Percentiles rank a stretch among this genome's conserved stretches.
These are phyloP conservation scores for Volucella bombylans DNA, from an alignment of 2,888 invertebrate genomes.

Conservation along the genomic window DNA sequence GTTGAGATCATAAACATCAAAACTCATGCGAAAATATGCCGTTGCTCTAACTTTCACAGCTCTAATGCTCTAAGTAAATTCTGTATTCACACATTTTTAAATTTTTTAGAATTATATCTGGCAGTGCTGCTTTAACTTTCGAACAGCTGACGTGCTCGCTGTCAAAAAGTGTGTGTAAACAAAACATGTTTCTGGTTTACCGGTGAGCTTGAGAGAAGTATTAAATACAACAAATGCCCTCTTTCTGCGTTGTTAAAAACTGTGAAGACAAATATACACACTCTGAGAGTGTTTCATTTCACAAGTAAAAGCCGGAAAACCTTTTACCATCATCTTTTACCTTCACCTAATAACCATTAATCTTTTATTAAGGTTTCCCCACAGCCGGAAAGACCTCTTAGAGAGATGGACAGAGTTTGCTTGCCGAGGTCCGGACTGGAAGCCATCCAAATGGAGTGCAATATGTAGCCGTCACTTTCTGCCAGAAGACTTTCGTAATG, in stretches of 20 bases:
- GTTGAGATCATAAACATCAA: no score
- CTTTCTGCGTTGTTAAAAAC: slow-evolving; percentile 81
- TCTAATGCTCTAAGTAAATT: no score
- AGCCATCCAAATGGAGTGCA: slow-evolving; percentile 82
- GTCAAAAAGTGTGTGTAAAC: slow-evolving; percentile 28
- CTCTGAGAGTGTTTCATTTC: slow-evolving; percentile 81
- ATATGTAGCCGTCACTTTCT: slow-evolving; percentile 81
- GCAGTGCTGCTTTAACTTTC: background rate
- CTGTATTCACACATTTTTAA: background rate
- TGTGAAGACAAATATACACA: slow-evolving; percentile 81
- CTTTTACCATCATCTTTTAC: background rate
- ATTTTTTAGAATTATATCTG: background rate
- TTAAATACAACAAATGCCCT: slow-evolving; percentile 78
- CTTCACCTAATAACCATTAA: background rate
- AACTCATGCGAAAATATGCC: no score
- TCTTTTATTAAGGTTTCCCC: slow-evolving; percentile 79
- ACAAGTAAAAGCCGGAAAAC: slow-evolving; percentile 77
- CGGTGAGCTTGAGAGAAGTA: background rate
- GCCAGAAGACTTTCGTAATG: slow-evolving; percentile 79
- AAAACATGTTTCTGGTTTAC: slow-evolving; percentile 1
- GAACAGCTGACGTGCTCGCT: background rate
- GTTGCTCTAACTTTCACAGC: no score
- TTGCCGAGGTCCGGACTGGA: slow-evolving; percentile 79
- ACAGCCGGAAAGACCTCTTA: slow-evolving; percentile 79
- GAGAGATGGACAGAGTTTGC: slow-evolving; percentile 81